Evolutionary conservation across 2,113 vertebrate species (phyloP).

Genomic region (Sceloporus tristichus): DNA sequence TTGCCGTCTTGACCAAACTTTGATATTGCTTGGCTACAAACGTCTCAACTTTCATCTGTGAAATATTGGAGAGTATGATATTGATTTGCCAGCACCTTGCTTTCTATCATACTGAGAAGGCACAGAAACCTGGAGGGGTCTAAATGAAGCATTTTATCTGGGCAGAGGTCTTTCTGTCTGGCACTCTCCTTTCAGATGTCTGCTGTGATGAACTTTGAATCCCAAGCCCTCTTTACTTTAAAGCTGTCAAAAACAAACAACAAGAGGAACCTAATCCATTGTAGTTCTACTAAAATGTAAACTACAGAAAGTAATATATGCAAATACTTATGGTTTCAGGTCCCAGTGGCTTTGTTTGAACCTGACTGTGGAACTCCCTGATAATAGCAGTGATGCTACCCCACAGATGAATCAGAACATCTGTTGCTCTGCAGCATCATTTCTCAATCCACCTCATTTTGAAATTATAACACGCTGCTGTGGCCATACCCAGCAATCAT

Average conservation of each 20-base stretch:
- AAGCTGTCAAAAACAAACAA: not conserved
- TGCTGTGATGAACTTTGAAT: not conserved
- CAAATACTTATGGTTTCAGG: not conserved
- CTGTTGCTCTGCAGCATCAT: slow-evolving; percentile 11
- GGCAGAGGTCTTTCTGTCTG: not conserved
- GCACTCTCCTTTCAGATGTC: not conserved
- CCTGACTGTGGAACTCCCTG: slow-evolving; percentile 38
- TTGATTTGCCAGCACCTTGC: slow-evolving; percentile 33
- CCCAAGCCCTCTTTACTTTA: not conserved
- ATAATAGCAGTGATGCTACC: slow-evolving; percentile 51
- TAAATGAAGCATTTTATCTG: not conserved
- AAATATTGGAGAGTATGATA: not conserved
- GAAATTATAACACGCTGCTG: slow-evolving; percentile 66
- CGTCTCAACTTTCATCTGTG: not conserved
- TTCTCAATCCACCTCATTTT: slow-evolving; percentile 32
- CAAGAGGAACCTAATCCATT: not conserved
- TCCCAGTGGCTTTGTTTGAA: not conserved
- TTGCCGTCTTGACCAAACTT: too few species aligned
- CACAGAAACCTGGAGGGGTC: not conserved
- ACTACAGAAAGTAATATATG: not conserved
- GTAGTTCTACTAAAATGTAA: not conserved
- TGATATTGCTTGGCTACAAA: not conserved
- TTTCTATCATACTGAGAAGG: not conserved
- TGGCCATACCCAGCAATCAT: slow-evolving; percentile 64
- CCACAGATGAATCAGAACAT: slow-evolving; percentile 50